Base-by-base conservation (phyloP, 2,797 vertebrate genomes). In the Clarias laeviceps region DNA sequence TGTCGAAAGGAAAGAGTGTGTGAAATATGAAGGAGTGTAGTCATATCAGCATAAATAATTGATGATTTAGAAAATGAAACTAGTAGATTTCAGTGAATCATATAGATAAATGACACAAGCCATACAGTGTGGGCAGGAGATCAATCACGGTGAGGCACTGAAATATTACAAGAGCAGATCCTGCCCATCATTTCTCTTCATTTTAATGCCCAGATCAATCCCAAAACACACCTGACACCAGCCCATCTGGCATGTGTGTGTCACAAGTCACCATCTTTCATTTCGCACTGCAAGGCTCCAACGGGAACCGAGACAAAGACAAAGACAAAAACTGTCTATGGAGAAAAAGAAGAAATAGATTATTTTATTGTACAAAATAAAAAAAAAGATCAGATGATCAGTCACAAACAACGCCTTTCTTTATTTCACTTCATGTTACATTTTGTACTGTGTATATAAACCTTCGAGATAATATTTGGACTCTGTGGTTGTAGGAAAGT, bases 191-290 rank as follows among this genome's bases (percentile, higher is more conserved):
- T 37, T 82, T 81, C 69, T 82, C 79, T 82, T 85, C 69, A 56
- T 82, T 82, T 85, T 57, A 70, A 85, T 81, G 79, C 22, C 56
- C 68, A 85, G 59, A 73, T 85, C 68, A 50, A 85, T 65, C 59
- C 59, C 45, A 24, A 80, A 80, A 62, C 37, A 61, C 76, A 77
- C 72, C 66, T 79, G 72, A 62, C 73, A 70, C 70, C 69, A 50
- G 56, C 70, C 84, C 61, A 40, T 85, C 79, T 82, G 84, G 45
- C 45, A 76, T 4, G 37, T 66, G 68, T 64, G 84, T 73, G 64
- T 74, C 69, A 74, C 45, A 37, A 65, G 70, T 73, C 45, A 72
- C 37, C 65, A 78, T 80, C 76, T 70, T 70, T 79, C 64, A 79
- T 72, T 66, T 54, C 0, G 15, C 56, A 82, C 37, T 50, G 29